phyloP scores from a whole-genome alignment of 2,797 vertebrate species.

The Alauda arvensis region DNA sequence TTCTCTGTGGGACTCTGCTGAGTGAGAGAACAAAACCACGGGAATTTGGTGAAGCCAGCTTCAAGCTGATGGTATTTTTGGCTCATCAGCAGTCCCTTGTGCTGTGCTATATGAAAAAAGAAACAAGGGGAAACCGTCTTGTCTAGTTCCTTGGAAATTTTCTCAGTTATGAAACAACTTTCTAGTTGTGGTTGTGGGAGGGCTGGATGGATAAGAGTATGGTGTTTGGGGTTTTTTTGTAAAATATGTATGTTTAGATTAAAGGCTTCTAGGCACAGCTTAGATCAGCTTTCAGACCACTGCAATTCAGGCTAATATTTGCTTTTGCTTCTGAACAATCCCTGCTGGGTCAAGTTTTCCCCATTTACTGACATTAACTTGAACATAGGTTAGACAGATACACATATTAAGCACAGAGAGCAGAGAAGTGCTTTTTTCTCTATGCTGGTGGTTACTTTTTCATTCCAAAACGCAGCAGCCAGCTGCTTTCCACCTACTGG shows the following conservation, averaged over 20 bases:
- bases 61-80: background rate
- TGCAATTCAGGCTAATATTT: background rate
- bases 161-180: background rate
- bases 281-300: background rate
- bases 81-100: background rate
- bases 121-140: background rate
- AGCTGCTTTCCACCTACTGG: accelerated
- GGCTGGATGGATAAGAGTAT: background rate
- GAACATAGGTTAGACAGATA: background rate
- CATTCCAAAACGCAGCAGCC: background rate
- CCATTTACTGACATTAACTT: background rate
- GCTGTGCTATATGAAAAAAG: background rate
- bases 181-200: background rate
- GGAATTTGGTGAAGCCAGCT: background rate
- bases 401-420: background rate
- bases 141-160: background rate
- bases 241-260: background rate
- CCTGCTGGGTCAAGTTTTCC: background rate
- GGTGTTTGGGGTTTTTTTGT: background rate
- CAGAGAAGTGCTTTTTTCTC: background rate
- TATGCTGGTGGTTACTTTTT: background rate
- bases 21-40: background rate
- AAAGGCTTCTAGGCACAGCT: background rate
- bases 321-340: background rate
- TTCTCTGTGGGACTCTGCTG: background rate